A percentile compares a stretch with the other conserved stretches of the same genome.
Conservation (phyloP, 2,113 vertebrate species). For the Nymphicus hollandicus region DNA sequence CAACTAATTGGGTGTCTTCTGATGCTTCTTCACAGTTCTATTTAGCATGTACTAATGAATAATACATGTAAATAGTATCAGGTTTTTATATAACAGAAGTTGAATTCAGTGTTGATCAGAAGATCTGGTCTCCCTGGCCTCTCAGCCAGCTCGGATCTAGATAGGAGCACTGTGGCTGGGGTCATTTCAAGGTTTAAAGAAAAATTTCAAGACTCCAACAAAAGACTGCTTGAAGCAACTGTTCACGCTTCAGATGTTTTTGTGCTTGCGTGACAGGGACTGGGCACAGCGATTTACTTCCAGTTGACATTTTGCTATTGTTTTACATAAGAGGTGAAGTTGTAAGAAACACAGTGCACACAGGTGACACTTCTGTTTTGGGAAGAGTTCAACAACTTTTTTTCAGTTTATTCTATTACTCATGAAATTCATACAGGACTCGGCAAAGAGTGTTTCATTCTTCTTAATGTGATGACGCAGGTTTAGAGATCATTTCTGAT, state of each 20-base stretch:
- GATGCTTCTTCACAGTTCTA: background rate
- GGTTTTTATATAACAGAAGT: background rate
- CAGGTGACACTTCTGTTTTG: background rate
- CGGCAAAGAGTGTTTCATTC: background rate
- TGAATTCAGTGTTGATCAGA: background rate
- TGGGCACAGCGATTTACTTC: background rate
- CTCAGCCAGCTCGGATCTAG: background rate
- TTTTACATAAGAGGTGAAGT: background rate
- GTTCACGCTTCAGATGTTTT: background rate
- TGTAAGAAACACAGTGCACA: background rate
- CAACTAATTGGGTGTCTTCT: background rate
- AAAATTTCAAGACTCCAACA: background rate
- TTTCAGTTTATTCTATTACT: background rate
- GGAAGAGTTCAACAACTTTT: background rate
- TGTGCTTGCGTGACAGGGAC: background rate
- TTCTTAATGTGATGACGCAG: fast-evolving
- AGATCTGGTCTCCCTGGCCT: background rate
- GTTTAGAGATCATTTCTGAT: background rate
- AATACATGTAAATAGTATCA: background rate
- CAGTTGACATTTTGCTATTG: background rate
- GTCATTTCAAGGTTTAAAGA: background rate
- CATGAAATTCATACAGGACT: background rate
- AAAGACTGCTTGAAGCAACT: background rate
- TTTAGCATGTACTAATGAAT: background rate
- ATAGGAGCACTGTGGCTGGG: background rate